These are phyloP conservation scores for Chrysomela aeneicollis DNA, from an alignment of 2,888 invertebrate genomes.

Conservation along the genomic window DNA sequence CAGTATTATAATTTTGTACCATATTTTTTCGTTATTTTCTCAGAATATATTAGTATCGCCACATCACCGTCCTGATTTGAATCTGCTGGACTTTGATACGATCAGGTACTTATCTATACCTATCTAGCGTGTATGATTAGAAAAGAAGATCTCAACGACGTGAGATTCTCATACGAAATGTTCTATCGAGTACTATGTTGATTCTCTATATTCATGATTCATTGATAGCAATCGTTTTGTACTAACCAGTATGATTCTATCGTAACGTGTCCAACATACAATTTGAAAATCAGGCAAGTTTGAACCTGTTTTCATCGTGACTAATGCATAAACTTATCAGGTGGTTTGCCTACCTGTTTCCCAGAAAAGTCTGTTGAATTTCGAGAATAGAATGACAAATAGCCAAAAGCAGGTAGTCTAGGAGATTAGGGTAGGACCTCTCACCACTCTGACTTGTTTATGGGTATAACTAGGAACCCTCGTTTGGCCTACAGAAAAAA, in stretches of 20 bases:
- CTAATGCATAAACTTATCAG: background rate
- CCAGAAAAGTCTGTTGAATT: background rate
- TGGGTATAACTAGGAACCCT: background rate
- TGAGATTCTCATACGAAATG: too few relatives aligned
- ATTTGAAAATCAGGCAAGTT: background rate
- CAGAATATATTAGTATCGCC: background rate
- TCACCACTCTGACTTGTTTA: background rate
- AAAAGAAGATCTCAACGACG: too few relatives aligned
- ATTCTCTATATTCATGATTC: too few relatives aligned
- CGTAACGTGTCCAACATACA: background rate
- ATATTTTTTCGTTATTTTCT: background rate
- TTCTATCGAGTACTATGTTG: too few relatives aligned
- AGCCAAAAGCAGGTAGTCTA: background rate
- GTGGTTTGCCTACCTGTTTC: background rate
- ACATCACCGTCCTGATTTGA: background rate
- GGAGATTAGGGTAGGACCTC: background rate
- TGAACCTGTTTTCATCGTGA: slow-evolving; percentile 1
- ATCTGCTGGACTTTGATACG: background rate
- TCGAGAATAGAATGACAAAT: slow-evolving; percentile 4
- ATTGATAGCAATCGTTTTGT: too few relatives aligned
- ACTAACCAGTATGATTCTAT: too few relatives aligned
- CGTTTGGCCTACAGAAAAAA: too few relatives aligned
- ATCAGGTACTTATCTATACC: too few relatives aligned
- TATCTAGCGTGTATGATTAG: too few relatives aligned
- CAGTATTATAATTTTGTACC: too few relatives aligned